Percentiles rank a stretch among this genome's conserved stretches.
phyloP scores from a whole-genome alignment of 2,113 vertebrate species.

The Syngnathoides biaculeatus region DNA sequence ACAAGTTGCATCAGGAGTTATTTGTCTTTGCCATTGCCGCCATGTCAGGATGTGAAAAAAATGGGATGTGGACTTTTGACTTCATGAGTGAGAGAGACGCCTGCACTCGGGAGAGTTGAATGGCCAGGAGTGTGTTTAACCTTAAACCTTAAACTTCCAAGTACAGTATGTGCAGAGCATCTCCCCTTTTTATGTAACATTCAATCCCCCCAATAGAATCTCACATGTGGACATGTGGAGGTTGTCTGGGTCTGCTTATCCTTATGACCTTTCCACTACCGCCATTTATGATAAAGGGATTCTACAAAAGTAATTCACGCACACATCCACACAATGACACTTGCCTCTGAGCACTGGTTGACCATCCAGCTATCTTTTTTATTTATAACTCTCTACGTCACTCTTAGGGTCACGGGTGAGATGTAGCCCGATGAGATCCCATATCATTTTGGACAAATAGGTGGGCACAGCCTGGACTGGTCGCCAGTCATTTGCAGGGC shows the following conservation, averaged over 20 bases:
- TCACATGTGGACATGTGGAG: neutral
- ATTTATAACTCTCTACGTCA: no score
- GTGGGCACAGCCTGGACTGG: no score
- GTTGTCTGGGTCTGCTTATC: neutral
- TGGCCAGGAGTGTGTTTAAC: constrained; percentile 26
- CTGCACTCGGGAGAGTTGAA: constrained; percentile 15
- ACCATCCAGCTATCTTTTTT: no score
- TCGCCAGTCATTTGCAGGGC: no score
- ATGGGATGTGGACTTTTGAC: constrained; percentile 1
- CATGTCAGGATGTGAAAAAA: neutral
- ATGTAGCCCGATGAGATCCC: no score
- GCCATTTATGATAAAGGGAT: neutral
- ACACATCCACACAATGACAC: no score
- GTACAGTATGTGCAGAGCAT: neutral
- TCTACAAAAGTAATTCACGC: neutral
- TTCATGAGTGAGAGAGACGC: neutral
- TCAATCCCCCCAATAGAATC: constrained; percentile 1
- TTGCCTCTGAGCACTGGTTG: no score
- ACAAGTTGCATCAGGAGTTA: neutral
- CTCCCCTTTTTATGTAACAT: constrained; percentile 2
- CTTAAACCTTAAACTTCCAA: constrained; percentile 1
- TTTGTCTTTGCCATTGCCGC: neutral
- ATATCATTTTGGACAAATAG: no score
- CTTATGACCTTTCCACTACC: constrained; percentile 1
- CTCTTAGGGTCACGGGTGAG: no score